Base-by-base conservation (phyloP, 2,888 invertebrate genomes). In the Plebejus anna region DNA sequence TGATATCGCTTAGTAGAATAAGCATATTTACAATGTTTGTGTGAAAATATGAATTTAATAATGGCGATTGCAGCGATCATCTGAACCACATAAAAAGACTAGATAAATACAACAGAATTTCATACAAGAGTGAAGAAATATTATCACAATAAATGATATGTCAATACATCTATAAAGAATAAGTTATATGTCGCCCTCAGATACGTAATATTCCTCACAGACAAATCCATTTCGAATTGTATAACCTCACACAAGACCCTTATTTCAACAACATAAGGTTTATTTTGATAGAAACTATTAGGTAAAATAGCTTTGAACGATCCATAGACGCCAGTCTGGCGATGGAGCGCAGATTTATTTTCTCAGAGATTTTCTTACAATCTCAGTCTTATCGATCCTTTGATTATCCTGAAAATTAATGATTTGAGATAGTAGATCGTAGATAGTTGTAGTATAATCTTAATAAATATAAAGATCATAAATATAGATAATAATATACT, bases 131-230 rank as follows among this genome's bases (percentile, higher is more conserved):
- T 22, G 59, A 7, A 5, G 59, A 59, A 22, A 61, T 55, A 55
- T 13, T 70, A 70, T 28, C 32, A 70, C 32, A 28, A 70, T 71
- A 71, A 71, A n/a, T 22, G 42, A 51, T 72, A 72, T 42, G 72
- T 72, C 72, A 72, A 72, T 72, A 47, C 51, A 47, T 22, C 51
- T n/a, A 71, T 71, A 71, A 70, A 42, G 47, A 51, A 72, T 72
- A 72, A 72, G 4, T 72, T 4, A 42, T 72, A 72, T 72, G 42
- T 47, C 72, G n/a, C 72, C 51, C 72, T 47, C 51, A n/a, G 71
- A 61, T 61, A 11, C 2, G 61, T 28, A 28, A 28, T 59, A 59
- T 16, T 55, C 51, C 16, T 55, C 51, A 55, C 51, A 55, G 51
- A 47, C 42, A 47, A 55, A 55, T 16, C 51, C 16, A 55, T 55